These are phyloP conservation scores for Phaonia tiefii DNA, from an alignment of 2,888 invertebrate species.

Conservation along the genomic window DNA sequence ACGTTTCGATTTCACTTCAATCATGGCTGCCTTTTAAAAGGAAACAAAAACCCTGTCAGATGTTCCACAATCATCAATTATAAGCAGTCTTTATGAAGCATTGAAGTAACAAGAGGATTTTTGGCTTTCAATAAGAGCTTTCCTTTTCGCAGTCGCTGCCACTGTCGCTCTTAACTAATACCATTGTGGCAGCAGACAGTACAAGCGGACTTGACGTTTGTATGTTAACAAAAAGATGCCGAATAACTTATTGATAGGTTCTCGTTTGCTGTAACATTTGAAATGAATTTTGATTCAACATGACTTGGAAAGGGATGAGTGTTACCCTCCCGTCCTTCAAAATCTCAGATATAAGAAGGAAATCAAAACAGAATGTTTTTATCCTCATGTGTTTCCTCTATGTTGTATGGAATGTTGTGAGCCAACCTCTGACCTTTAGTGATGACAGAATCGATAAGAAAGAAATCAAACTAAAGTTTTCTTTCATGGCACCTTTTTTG, in stretches of 20 bases:
- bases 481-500: neutral
- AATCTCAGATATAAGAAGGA: too few species aligned
- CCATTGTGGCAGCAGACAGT: neutral
- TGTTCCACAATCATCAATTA: conserved; percentile 39
- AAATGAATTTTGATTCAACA: conserved; percentile 7
- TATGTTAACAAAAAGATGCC: neutral
- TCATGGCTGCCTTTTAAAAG: too few species aligned
- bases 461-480: conserved; percentile 13
- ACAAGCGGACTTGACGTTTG: conserved; percentile 22
- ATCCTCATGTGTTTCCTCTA: too few species aligned
- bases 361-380: too few species aligned
- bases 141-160: too few species aligned
- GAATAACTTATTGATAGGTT: conserved; percentile 22
- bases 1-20: conserved; percentile 16
- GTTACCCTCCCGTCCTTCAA: too few species aligned
- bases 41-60: conserved; percentile 18
- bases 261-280: conserved; percentile 3
- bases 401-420: too few species aligned
- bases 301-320: too few species aligned
- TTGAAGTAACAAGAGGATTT: conserved; percentile 26
- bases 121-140: conserved; percentile 11
- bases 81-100: neutral
- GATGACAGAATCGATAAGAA: conserved; percentile 16
- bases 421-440: neutral
- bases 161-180: neutral